Percentiles rank a stretch among this genome's conserved stretches.
phyloP scores from a whole-genome alignment of 2,797 vertebrate species.

The Paedocypris micromegethes region DNA sequence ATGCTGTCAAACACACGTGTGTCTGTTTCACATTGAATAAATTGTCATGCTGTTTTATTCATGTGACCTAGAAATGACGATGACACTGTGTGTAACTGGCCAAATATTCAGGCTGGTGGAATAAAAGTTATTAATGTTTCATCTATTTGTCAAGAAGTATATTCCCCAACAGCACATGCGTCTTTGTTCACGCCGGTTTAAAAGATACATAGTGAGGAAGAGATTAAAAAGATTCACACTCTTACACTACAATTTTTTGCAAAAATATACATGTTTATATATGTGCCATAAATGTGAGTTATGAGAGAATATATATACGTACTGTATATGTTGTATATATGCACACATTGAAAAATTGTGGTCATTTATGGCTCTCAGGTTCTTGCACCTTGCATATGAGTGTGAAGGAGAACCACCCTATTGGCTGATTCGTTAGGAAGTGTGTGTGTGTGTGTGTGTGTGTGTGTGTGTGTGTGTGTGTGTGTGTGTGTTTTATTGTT shows the following conservation, averaged over 20 bases:
- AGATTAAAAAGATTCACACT: conserved; percentile 1
- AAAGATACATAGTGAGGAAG: background rate
- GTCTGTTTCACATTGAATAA: conserved; percentile 22
- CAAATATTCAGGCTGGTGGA: conserved; percentile 12
- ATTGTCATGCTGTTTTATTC: background rate
- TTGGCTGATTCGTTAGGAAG: no score
- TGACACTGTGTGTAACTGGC: conserved; percentile 15
- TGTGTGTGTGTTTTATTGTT: no score
- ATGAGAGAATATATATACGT: no score
- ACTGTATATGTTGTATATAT: no score
- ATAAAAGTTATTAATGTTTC: conserved; percentile 26
- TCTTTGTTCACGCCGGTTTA: background rate
- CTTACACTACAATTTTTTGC: no score
- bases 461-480: background rate
- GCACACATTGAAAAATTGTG: background rate
- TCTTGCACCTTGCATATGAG: conserved; percentile 42
- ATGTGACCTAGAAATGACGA: conserved; percentile 21
- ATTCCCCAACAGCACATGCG: conserved; percentile 19
- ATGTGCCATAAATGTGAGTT: no score
- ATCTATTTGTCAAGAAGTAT: conserved; percentile 36
- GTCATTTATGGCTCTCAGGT: conserved; percentile 44
- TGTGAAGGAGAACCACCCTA: conserved; percentile 28
- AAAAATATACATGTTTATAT: no score
- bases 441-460: no score
- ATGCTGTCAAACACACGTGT: conserved; percentile 7